phyloP scores from a whole-genome alignment of 2,113 vertebrate species.

The Petromus typicus region DNA sequence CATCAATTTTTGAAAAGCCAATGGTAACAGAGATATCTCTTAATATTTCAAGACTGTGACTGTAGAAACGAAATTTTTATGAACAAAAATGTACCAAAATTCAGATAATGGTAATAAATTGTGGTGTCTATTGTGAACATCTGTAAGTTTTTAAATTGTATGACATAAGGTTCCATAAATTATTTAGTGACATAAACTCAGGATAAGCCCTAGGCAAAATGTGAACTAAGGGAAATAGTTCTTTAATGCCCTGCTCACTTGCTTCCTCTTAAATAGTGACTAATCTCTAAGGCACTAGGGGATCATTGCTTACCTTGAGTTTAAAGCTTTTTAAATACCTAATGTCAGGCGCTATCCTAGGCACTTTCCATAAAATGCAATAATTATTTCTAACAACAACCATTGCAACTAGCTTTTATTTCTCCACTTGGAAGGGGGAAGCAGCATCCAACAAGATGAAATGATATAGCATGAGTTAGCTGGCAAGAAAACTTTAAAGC shows the following conservation, averaged over 20 bases:
- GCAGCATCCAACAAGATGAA: background rate
- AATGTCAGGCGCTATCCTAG: background rate
- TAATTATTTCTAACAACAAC: background rate
- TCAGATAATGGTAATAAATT: constrained; percentile 17
- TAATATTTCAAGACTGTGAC: background rate
- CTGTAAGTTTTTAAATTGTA: constrained; percentile 53
- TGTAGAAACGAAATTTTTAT: background rate
- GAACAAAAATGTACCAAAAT: constrained; percentile 40
- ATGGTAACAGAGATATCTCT: background rate
- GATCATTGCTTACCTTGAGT: background rate
- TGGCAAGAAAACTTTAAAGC: background rate
- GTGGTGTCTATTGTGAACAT: background rate
- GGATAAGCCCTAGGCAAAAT: constrained; percentile 62
- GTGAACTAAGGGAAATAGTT: constrained; percentile 21
- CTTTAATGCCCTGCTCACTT: background rate
- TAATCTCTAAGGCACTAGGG: constrained; percentile 9
- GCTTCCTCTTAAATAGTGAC: constrained; percentile 32
- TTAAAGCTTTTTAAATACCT: constrained; percentile 37
- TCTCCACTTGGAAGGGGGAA: background rate
- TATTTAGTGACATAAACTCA: constrained; percentile 60
- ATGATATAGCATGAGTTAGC: background rate
- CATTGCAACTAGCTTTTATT: background rate
- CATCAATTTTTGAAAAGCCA: constrained; percentile 19
- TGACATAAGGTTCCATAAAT: constrained; percentile 60
- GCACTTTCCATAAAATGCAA: background rate